phyloP scores from a whole-genome alignment of 2,888 invertebrate genomes.

The Phytoseiulus persimilis region DNA sequence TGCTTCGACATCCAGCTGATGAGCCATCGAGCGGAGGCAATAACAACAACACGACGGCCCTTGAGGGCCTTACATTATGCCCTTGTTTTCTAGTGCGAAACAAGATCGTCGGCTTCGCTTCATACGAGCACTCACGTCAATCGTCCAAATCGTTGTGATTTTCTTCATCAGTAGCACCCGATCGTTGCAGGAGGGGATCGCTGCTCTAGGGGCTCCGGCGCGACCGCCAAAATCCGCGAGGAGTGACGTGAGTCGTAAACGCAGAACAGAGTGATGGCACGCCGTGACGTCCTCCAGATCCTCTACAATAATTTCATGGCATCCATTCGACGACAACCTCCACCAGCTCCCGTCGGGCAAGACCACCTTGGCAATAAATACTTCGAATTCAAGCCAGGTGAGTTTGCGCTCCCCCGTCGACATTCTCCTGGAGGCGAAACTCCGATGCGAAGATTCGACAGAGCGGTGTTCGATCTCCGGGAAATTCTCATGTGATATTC shows the following conservation, averaged over 20 bases:
- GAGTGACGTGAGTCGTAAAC: neutral
- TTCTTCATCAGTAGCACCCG: neutral
- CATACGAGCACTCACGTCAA: neutral
- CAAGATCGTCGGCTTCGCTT: neutral
- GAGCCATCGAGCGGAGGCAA: neutral
- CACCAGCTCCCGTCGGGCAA: neutral
- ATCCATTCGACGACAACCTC: neutral
- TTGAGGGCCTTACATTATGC: neutral
- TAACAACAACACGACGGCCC: neutral
- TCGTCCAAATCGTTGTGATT: neutral
- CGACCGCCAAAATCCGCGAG: neutral
- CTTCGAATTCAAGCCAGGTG: conserved; percentile 11
- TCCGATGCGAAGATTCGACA: no score
- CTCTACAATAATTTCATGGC: neutral
- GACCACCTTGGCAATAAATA: conserved; percentile 25
- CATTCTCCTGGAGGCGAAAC: no score
- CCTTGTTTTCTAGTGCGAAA: neutral
- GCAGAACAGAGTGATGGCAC: neutral
- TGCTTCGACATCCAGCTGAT: neutral
- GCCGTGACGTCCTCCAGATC: neutral
- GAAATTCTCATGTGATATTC: neutral
- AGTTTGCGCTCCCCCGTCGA: neutral
- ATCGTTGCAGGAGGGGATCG: neutral
- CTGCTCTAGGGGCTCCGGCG: neutral
- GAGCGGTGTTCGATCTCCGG: neutral